A percentile compares a stretch with the other conserved stretches of the same genome.
These are phyloP conservation scores for Sebastes baramenuke DNA, from an alignment of 2,797 vertebrate genomes.

Conservation along the genomic window DNA sequence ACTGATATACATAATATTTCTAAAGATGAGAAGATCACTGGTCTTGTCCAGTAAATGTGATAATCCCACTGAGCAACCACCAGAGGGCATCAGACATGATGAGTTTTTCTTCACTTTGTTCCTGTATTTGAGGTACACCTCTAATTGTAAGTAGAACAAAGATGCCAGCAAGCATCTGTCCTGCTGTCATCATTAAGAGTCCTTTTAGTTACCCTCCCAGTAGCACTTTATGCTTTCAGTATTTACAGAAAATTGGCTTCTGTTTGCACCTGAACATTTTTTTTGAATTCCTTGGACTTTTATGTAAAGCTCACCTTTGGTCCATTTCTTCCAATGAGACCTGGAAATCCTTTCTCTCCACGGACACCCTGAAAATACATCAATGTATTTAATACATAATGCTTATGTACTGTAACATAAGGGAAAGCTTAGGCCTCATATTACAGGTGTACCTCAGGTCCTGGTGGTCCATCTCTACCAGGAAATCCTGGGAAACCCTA, in stretches of 20 bases:
- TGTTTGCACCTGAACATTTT: background rate
- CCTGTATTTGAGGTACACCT: background rate
- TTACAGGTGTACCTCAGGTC: conserved; percentile 45
- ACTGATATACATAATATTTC: background rate
- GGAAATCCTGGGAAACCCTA: conserved; percentile 60
- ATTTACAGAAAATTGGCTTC: background rate
- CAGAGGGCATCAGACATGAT: conserved; percentile 5
- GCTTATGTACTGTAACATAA: background rate
- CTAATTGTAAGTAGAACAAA: background rate
- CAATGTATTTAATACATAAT: background rate
- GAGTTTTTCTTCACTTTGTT: background rate
- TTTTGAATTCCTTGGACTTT: background rate
- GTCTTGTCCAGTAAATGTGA: background rate
- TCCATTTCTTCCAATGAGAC: conserved; percentile 58
- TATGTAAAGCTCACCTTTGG: conserved; percentile 54
- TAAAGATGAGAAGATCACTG: background rate
- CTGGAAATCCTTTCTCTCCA: conserved; percentile 61
- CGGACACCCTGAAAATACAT: conserved; percentile 43
- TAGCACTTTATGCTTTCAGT: background rate
- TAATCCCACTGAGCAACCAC: background rate
- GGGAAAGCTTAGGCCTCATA: background rate
- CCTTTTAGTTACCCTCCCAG: background rate
- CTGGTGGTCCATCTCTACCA: conserved; percentile 48
- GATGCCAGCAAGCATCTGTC: background rate
- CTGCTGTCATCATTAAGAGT: background rate